Evolutionary conservation across 2,797 vertebrate species (phyloP).

Genomic region (Myoxocephalus aenaeus): DNA sequence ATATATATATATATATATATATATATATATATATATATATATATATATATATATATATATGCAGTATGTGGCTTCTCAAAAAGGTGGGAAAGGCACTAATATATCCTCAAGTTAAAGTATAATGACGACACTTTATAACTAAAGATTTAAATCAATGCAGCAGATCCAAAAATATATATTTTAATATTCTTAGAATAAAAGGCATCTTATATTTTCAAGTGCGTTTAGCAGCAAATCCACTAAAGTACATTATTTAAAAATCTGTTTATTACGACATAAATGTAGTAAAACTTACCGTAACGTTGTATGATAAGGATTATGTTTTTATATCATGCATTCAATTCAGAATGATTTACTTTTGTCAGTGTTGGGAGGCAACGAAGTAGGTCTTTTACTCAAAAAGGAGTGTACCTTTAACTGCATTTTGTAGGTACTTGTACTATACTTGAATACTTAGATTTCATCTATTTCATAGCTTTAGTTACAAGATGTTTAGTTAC

Average conservation of each 20-base stretch:
- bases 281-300: not conserved
- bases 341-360: not conserved
- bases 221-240: no score
- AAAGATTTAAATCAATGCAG: no score
- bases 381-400: not conserved
- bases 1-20: no score
- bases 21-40: no score
- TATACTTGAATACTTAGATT: no score
- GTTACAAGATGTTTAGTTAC: not conserved
- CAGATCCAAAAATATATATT: no score
- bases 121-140: no score
- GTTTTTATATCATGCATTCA: not conserved
- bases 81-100: not conserved
- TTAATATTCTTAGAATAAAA: no score
- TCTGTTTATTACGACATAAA: no score
- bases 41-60: no score
- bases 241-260: no score
- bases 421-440: not conserved
- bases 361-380: not conserved
- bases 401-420: not conserved
- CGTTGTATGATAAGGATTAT: fast-evolving
- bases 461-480: not conserved
- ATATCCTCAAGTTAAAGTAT: not conserved
- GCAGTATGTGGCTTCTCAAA: not conserved
- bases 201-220: no score